phyloP scores from a whole-genome alignment of 2,797 vertebrate species.

The Enteromius treurensis region DNA sequence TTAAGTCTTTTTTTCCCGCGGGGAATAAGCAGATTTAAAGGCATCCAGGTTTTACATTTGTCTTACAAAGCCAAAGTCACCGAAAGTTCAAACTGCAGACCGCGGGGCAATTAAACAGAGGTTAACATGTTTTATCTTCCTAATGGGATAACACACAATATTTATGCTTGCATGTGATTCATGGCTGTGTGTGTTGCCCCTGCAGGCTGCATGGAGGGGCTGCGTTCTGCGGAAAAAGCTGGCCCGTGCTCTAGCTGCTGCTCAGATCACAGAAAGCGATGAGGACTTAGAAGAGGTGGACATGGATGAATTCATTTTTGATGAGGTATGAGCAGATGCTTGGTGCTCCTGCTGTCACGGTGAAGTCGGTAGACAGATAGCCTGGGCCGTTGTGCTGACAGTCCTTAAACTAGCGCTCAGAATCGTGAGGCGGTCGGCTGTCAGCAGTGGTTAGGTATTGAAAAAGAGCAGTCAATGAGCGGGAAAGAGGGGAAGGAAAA shows the following conservation, averaged over 20 bases:
- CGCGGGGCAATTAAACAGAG: slow-evolving; percentile 88
- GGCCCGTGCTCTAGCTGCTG: slow-evolving; percentile 80
- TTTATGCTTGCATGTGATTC: slow-evolving; percentile 88
- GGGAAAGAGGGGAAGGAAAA: slow-evolving; percentile 22
- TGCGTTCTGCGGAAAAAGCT: slow-evolving; percentile 86
- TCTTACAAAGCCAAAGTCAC: slow-evolving; percentile 92
- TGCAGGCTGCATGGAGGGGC: slow-evolving; percentile 93
- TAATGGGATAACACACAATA: slow-evolving; percentile 93
- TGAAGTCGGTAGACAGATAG: slow-evolving; percentile 39
- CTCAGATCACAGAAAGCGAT: slow-evolving; percentile 79
- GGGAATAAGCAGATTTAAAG: slow-evolving; percentile 92
- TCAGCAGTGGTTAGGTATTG: slow-evolving; percentile 45
- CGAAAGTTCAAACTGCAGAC: slow-evolving; percentile 97
- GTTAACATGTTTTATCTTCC: slow-evolving; percentile 93
- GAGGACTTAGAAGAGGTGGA: slow-evolving; percentile 89
- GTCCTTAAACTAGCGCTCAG: slow-evolving; percentile 15
- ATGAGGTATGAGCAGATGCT: slow-evolving; percentile 82
- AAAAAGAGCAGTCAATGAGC: slow-evolving; percentile 40
- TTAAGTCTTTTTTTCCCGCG: slow-evolving; percentile 74
- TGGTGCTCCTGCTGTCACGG: slow-evolving; percentile 38
- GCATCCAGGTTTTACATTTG: slow-evolving; percentile 89
- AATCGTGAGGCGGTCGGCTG: slow-evolving; percentile 27
- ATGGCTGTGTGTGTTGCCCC: slow-evolving; percentile 78
- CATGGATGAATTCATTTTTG: slow-evolving; percentile 84
- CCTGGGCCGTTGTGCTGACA: slow-evolving; percentile 18